phyloP scores from a whole-genome alignment of 2,113 vertebrate genomes.

The Sylvia atricapilla region DNA sequence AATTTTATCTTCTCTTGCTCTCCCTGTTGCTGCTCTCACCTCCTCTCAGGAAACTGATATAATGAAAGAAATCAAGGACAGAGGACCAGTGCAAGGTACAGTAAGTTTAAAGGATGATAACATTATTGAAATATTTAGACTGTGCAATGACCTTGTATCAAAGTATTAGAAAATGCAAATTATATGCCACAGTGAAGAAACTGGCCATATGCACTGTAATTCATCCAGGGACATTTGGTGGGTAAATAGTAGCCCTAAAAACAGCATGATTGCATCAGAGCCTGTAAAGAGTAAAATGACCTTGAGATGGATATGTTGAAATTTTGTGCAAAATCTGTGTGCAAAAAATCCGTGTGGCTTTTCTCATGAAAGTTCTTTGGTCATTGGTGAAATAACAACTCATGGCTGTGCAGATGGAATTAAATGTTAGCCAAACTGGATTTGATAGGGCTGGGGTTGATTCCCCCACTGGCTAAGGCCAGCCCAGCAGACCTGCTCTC shows the following conservation, averaged over 20 bases:
- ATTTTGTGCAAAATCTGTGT: not conserved
- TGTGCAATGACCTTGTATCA: not conserved
- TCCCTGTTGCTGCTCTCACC: not conserved
- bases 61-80: slow-evolving; percentile 79
- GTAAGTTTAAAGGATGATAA: not conserved
- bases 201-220: not conserved
- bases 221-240: not conserved
- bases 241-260: not conserved
- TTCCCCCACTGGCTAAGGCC: not conserved
- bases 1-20: not conserved
- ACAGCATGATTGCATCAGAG: not conserved
- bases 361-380: not conserved
- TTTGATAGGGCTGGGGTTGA: not conserved
- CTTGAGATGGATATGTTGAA: not conserved
- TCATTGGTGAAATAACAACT: not conserved
- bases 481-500: not conserved
- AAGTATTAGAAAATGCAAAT: not conserved
- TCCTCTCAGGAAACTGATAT: slow-evolving; percentile 72
- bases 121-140: not conserved
- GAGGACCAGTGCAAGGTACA: slow-evolving; percentile 81
- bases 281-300: not conserved
- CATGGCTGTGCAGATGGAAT: not conserved
- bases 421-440: not conserved
- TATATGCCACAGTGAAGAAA: not conserved
- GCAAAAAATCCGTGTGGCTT: not conserved